These are phyloP conservation scores for Trichacis sp. DNA, from an alignment of 2,888 invertebrate species.

Conservation along the genomic window DNA sequence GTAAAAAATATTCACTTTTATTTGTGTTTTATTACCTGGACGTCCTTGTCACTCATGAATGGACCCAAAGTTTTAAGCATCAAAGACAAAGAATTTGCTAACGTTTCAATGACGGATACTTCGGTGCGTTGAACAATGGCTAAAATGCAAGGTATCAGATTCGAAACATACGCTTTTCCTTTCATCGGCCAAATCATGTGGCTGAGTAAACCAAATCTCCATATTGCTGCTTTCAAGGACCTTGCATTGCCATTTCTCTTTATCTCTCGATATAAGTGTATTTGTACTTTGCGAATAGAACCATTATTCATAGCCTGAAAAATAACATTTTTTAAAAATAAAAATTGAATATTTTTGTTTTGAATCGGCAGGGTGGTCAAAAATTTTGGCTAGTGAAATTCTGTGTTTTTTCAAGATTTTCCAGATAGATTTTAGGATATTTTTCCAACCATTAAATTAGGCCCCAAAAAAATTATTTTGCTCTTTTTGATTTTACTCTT, in stretches of 20 bases:
- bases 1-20: no score
- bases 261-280: constrained; percentile 86
- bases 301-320: constrained; percentile 75
- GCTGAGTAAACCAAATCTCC: constrained; percentile 81
- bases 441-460: no score
- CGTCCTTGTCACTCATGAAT: constrained; percentile 79
- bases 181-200: constrained; percentile 82
- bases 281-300: constrained; percentile 79
- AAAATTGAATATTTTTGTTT: background rate
- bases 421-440: no score
- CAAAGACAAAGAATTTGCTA: constrained; percentile 75
- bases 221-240: constrained; percentile 81
- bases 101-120: constrained; percentile 78
- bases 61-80: constrained; percentile 77
- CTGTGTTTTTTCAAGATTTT: no score
- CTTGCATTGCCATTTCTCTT: constrained; percentile 81
- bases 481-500: no score
- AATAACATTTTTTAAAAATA: constrained; percentile 14
- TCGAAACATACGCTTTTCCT: constrained; percentile 82
- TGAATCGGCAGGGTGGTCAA: no score
- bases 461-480: no score
- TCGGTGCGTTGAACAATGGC: constrained; percentile 79
- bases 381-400: no score
- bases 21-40: no score
- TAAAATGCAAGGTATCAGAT: constrained; percentile 80